These are phyloP conservation scores for Agrypnia vestita DNA, from an alignment of 1,140 invertebrate genomes.

Conservation along the genomic window DNA sequence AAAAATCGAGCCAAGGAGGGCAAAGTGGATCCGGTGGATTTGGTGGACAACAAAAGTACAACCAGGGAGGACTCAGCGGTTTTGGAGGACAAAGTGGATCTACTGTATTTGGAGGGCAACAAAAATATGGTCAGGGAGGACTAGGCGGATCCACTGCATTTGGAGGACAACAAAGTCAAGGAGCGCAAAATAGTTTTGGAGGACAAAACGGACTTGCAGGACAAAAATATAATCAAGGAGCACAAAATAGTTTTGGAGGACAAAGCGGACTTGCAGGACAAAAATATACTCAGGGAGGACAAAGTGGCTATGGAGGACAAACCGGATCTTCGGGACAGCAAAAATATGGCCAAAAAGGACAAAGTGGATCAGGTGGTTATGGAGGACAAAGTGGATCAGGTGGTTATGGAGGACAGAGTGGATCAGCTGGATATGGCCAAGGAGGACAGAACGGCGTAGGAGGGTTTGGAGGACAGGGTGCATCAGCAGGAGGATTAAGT, in stretches of 20 bases:
- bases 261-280: constrained; percentile 25
- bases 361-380: constrained; percentile 25
- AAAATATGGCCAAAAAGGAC: background rate
- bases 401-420: constrained; percentile 37
- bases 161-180: background rate
- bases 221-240: background rate
- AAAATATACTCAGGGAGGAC: background rate
- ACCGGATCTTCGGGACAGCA: background rate
- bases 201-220: constrained; percentile 23
- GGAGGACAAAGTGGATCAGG: background rate
- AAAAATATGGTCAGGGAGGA: background rate
- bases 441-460: background rate
- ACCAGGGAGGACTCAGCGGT: constrained; percentile 12
- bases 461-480: constrained; percentile 31
- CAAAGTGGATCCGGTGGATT: constrained; percentile 9
- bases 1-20: no score
- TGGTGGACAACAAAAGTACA: background rate
- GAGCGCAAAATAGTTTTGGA: constrained; percentile 16
- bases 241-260: constrained; percentile 26
- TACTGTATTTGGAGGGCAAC: constrained; percentile 13
- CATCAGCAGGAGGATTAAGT: background rate
- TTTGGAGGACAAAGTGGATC: background rate
- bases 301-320: constrained; percentile 2
- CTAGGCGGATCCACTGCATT: background rate
- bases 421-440: constrained; percentile 4